phyloP scores from a whole-genome alignment of 2,888 invertebrate species.

The Platycheirus albimanus region DNA sequence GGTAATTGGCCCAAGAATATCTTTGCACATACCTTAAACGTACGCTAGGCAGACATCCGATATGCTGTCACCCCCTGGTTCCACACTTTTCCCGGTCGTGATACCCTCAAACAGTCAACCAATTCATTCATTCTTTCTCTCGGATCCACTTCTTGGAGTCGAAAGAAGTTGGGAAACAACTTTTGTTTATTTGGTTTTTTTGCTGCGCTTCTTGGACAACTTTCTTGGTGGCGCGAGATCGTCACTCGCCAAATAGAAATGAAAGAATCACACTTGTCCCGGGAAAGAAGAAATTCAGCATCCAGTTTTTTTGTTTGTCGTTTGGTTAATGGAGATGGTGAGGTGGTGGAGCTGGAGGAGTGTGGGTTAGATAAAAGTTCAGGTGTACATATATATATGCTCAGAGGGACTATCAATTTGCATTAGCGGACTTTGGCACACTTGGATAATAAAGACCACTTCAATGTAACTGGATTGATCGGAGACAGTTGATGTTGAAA shows the following conservation, averaged over 20 bases:
- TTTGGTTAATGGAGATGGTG: background rate
- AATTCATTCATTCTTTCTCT: conserved; percentile 71
- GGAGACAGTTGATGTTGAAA: conserved; percentile 34
- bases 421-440: conserved; percentile 67
- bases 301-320: conserved; percentile 45
- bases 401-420: conserved; percentile 63
- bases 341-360: background rate
- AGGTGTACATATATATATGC: conserved; percentile 27
- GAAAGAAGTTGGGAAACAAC: conserved; percentile 8
- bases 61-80: conserved; percentile 9
- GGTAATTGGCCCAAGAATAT: conserved; percentile 77
- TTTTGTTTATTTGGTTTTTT: no score
- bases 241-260: conserved; percentile 61
- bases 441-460: conserved; percentile 48
- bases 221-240: conserved; percentile 68
- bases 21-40: conserved; percentile 54
- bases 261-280: conserved; percentile 56
- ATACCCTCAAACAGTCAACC: conserved; percentile 45
- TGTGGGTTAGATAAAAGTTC: conserved; percentile 53
- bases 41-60: conserved; percentile 59
- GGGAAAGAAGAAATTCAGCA: conserved; percentile 30
- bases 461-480: conserved; percentile 19
- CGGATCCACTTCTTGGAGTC: background rate
- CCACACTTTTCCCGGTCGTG: conserved; percentile 28
- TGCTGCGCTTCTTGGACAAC: conserved; percentile 37